Percentiles rank a stretch among this genome's conserved stretches.
Conservation (phyloP, 1,140 invertebrate genomes). For the Gryon sp. region DNA sequence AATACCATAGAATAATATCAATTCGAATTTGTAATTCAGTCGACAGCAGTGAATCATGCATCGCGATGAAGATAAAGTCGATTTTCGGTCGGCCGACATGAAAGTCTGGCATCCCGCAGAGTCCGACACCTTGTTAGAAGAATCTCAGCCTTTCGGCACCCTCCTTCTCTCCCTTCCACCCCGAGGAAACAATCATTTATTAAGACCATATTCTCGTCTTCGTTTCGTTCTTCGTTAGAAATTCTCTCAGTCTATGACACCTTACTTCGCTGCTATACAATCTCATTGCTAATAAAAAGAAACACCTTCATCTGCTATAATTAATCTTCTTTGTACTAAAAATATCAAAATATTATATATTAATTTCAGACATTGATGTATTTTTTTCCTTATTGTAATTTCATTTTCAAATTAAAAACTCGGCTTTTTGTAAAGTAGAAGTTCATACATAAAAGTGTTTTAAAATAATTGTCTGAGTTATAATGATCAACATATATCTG, state of each 20-base stretch:
- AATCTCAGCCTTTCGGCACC: conserved; percentile 70
- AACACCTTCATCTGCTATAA: conserved; percentile 19
- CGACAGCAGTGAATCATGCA: conserved; percentile 66
- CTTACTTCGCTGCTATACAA: conserved; percentile 30
- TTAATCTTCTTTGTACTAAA: conserved; percentile 40
- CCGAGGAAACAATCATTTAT: conserved; percentile 75
- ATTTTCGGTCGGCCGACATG: conserved; percentile 73
- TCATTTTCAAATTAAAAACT: no score
- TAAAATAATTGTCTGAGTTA: no score
- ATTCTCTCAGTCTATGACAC: conserved; percentile 57
- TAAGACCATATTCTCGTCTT: conserved; percentile 62
- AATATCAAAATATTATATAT: conserved; percentile 53
- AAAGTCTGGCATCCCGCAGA: conserved; percentile 73
- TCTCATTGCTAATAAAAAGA: conserved; percentile 21
- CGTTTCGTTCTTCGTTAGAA: conserved; percentile 35
- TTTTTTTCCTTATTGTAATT: not conserved
- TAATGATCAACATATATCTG: no score
- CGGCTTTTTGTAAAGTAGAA: no score
- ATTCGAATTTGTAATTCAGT: conserved; percentile 74
- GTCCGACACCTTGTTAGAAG: conserved; percentile 78
- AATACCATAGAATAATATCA: conserved; percentile 67
- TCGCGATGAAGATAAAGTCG: conserved; percentile 75
- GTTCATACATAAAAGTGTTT: no score
- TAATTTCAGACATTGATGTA: conserved; percentile 1
- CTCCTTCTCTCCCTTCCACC: no score